Conservation (phyloP, 35 echinoderm and acorn worm species). For the Apostichopus californicus region DNA sequence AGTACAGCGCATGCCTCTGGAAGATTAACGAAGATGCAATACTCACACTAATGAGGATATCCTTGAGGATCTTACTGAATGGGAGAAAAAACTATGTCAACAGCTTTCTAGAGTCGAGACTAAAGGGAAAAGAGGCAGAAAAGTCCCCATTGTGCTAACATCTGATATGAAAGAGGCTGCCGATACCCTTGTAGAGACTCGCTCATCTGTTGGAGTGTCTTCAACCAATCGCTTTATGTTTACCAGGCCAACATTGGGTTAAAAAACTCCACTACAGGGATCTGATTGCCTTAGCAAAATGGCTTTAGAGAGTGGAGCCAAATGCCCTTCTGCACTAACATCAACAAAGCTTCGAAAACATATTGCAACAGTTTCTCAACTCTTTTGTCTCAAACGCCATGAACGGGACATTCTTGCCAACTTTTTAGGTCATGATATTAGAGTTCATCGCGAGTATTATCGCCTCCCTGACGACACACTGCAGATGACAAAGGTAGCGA, state of each 20-base stretch:
- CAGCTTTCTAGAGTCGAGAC: slow-evolving; percentile 61
- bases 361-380: slow-evolving; percentile 23
- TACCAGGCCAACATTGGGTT: background rate
- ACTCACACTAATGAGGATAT: background rate
- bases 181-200: slow-evolving; percentile 2
- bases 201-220: background rate
- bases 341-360: slow-evolving; percentile 65
- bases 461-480: slow-evolving; percentile 54
- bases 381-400: no score
- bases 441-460: slow-evolving; percentile 31
- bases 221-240: background rate
- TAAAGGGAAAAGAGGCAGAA: slow-evolving; percentile 59
- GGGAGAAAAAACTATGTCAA: slow-evolving; percentile 35
- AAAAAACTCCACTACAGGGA: background rate
- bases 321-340: slow-evolving; percentile 35
- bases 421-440: no score
- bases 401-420: no score
- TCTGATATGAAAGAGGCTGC: slow-evolving; percentile 26
- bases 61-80: background rate
- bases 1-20: background rate
- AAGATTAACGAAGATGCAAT: background rate
- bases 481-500: slow-evolving; percentile 64
- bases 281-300: slow-evolving; percentile 63
- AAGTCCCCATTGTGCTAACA: slow-evolving; percentile 55
- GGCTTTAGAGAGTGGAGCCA: slow-evolving; percentile 22